phyloP scores from a whole-genome alignment of 1,140 invertebrate species.

The Listronotus bonariensis region DNA sequence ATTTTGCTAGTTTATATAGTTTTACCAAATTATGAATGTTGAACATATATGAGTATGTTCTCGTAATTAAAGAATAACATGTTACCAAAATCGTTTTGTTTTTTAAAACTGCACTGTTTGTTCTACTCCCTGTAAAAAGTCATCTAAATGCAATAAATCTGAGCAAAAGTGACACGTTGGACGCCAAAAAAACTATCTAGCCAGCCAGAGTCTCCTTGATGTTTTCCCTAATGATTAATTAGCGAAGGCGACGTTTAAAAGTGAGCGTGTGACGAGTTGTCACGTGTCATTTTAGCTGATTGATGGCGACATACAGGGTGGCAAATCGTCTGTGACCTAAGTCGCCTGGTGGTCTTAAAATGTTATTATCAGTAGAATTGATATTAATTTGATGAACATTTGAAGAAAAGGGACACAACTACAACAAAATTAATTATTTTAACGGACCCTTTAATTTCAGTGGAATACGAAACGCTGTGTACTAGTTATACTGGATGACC shows the following conservation, averaged over 20 bases:
- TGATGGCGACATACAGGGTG: conserved; percentile 36
- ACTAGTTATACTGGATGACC: too few species aligned
- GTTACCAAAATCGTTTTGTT: too few species aligned
- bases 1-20: too few species aligned
- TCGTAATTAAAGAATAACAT: too few species aligned
- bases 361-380: not conserved
- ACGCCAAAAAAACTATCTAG: conserved; percentile 13
- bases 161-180: conserved; percentile 16
- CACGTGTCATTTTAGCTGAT: conserved; percentile 35
- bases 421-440: too few species aligned
- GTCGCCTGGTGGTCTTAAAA: conserved; percentile 11
- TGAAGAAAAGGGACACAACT: too few species aligned
- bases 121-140: conserved; percentile 2
- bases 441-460: too few species aligned
- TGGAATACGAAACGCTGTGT: too few species aligned
- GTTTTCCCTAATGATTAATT: conserved; percentile 38
- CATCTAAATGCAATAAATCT: conserved; percentile 31
- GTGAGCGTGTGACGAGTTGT: conserved; percentile 40
- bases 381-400: too few species aligned
- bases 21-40: too few species aligned
- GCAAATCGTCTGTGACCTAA: conserved; percentile 16
- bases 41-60: too few species aligned
- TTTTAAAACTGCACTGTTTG: too few species aligned
- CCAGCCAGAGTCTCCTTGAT: conserved; percentile 14
- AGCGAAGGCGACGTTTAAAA: conserved; percentile 34